Evolutionary conservation across 2,113 vertebrate species (phyloP).

Genomic region (Cacatua alba): DNA sequence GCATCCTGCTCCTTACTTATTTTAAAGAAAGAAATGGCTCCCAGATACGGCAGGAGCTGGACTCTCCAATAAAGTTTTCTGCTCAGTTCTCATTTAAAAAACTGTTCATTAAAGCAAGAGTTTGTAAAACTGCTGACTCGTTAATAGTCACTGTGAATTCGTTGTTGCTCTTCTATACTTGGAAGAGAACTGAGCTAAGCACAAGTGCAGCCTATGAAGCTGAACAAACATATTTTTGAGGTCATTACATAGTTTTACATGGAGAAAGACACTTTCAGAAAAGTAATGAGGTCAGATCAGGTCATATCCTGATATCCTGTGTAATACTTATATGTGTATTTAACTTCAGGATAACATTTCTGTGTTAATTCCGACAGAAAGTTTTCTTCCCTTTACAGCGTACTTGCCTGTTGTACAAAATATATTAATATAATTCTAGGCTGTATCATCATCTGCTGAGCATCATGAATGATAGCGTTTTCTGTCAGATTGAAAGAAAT

Average conservation of each 20-base stretch:
- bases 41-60: neutral
- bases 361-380: neutral
- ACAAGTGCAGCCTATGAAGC: neutral
- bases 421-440: neutral
- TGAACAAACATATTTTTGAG: neutral
- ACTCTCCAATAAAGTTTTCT: neutral
- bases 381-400: neutral
- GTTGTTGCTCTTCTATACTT: neutral
- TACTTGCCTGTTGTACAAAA: neutral
- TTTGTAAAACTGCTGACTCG: neutral
- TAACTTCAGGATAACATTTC: neutral
- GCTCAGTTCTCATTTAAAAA: neutral
- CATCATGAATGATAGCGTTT: neutral
- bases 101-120: neutral
- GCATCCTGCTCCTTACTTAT: neutral
- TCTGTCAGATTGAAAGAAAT: neutral
- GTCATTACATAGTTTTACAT: neutral
- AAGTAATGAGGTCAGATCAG: neutral
- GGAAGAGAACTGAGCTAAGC: neutral
- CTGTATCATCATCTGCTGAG: neutral
- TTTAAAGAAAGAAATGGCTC: neutral
- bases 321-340: neutral
- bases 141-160: neutral
- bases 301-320: neutral
- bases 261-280: neutral